Evolutionary conservation across 2,797 vertebrate genomes (phyloP), one percentile per base, ranked within the genome.

Genomic region (Acridotheres tristis): DNA sequence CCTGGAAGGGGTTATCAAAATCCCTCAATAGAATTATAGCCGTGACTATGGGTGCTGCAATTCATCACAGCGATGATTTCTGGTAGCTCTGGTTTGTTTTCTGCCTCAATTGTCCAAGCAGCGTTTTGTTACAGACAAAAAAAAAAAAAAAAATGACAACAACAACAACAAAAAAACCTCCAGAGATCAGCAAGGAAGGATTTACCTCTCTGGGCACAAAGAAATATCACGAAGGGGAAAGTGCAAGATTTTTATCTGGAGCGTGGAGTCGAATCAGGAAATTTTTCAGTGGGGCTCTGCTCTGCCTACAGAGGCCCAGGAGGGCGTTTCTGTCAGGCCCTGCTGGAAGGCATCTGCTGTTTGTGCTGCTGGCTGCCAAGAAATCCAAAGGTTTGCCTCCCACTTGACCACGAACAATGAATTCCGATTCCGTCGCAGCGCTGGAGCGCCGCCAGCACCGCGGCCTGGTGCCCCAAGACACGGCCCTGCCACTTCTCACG

Each of bases 301-400:
- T 47, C 53, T 53, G 85, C 69, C 58, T 54, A 0, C 77, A 22
- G 57, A 81, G 69, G 75, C 59, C 57, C 63, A 4, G 62, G 66
- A 91, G 61, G 71, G n/a, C 3, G 2, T 82, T 89, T 34, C 79
- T 55, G 65, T 59, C 53, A 1, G 61, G 32, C 68, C n/a, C 88
- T 67, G 85, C 95, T 91, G 76, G 77, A 53, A 94, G 85, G 91
- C 90, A 86, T 68, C 94, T 91, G 93, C 50, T 58, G 61, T 71
- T 91, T 81, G 88, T 66, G 90, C 85, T 81, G 80, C 88, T 66
- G 5, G 9, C 26, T 74, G 92, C 93, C 81, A 87, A 90, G 87
- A 95, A 95, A 96, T 95, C 94, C 90, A 53, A 68, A 74, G 74
- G 7, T 88, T 79, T n/a, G 55, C 89, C 92, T 96, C 91, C 90